Percentiles rank a stretch among this genome's conserved stretches.
phyloP scores from a whole-genome alignment of 2,113 vertebrate species.

The Hypanus sabinus region DNA sequence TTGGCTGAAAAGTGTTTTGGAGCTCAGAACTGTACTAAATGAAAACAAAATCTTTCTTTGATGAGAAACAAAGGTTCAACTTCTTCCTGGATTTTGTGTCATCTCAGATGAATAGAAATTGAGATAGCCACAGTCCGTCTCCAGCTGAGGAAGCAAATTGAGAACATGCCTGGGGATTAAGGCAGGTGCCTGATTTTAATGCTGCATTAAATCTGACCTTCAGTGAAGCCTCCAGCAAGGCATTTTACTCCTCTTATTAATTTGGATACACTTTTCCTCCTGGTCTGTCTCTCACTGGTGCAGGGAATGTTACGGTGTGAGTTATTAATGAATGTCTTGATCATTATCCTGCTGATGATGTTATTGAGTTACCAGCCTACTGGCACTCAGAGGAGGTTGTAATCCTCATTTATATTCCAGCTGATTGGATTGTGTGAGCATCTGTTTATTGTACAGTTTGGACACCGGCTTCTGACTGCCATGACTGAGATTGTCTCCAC shows the following conservation, averaged over 20 bases:
- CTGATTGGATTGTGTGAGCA: constrained; percentile 13
- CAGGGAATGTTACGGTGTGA: background rate
- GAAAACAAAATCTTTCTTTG: background rate
- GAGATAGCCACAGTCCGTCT: too few species aligned
- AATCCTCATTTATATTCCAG: background rate
- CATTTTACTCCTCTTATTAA: background rate
- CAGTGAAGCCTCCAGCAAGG: background rate
- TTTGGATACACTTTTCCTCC: background rate
- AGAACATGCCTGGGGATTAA: background rate
- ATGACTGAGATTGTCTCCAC: background rate
- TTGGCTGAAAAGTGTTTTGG: background rate
- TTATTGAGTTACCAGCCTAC: background rate
- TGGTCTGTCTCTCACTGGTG: background rate
- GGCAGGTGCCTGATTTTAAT: background rate
- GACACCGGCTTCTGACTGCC: background rate
- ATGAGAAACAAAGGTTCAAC: background rate
- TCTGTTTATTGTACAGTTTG: constrained; percentile 15
- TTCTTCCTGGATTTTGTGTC: background rate
- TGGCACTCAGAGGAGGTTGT: background rate
- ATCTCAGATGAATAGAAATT: background rate
- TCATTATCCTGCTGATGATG: background rate
- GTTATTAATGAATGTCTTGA: background rate
- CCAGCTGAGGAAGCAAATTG: background rate
- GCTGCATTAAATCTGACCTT: background rate
- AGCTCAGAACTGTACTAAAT: background rate